Evolutionary conservation across 2,888 invertebrate species (phyloP).

Genomic region (Aporophyla lueneburgensis): DNA sequence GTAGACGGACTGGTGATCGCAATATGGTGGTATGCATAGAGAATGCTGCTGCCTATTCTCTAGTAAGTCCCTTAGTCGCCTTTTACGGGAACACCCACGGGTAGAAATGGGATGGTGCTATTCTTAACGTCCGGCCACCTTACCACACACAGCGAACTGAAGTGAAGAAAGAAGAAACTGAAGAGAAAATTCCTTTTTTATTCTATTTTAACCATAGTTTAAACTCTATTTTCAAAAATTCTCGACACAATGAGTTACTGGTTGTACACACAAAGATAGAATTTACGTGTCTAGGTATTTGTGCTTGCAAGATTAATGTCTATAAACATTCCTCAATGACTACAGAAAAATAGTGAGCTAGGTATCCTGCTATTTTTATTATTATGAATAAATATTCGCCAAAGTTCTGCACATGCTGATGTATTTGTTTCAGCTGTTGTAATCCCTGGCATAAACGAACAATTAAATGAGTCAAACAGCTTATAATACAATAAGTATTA

Average conservation of each 20-base stretch:
- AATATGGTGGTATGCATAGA: no score
- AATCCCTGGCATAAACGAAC: background rate
- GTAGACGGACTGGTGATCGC: no score
- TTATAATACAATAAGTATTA: slow-evolving; percentile 3
- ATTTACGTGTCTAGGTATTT: slow-evolving; percentile 20
- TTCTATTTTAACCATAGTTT: background rate
- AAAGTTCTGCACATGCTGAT: background rate
- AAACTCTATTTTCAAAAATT: background rate
- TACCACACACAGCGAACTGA: no score
- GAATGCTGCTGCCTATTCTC: no score
- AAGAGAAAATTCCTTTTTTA: background rate
- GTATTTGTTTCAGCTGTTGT: slow-evolving; percentile 22
- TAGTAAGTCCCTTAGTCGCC: no score
- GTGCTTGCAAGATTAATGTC: slow-evolving; percentile 18
- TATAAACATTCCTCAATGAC: slow-evolving; percentile 19
- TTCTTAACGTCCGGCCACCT: no score
- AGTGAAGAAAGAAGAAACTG: no score
- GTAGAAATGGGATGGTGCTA: no score
- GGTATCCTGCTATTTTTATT: slow-evolving; percentile 5
- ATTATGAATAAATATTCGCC: background rate
- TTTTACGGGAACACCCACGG: no score
- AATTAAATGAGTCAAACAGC: slow-evolving; percentile 24
- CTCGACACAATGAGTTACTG: slow-evolving; percentile 19
- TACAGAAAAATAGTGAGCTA: background rate
- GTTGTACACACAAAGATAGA: background rate